These are phyloP conservation scores for Brienomyrus brachyistius DNA, from an alignment of 2,113 vertebrate genomes.

Conservation along the genomic window DNA sequence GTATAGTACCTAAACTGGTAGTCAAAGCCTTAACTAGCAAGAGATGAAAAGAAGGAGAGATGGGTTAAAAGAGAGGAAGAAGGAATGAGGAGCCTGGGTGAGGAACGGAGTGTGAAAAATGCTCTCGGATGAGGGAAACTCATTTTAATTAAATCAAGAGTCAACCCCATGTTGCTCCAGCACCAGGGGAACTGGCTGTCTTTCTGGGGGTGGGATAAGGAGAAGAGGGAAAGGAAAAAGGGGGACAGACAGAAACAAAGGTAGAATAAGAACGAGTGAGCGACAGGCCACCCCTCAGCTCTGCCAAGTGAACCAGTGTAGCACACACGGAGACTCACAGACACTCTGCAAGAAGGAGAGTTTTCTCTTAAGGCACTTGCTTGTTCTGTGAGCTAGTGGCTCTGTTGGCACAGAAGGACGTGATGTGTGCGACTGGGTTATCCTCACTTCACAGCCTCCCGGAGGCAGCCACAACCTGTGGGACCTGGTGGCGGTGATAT, in stretches of 20 bases:
- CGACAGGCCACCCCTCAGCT: background rate
- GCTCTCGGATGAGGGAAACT: too few relatives aligned
- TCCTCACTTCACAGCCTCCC: conserved; percentile 66
- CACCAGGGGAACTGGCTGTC: background rate
- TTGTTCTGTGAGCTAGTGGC: background rate
- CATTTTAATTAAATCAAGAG: too few relatives aligned
- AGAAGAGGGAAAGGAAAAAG: background rate
- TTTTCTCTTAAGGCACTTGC: background rate
- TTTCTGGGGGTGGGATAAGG: background rate
- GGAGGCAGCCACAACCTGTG: conserved; percentile 92
- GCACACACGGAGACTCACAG: background rate
- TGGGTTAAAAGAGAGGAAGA: too few relatives aligned
- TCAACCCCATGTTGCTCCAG: background rate
- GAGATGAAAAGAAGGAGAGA: too few relatives aligned
- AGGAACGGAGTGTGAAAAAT: too few relatives aligned
- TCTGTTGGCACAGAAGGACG: background rate
- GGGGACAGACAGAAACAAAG: background rate
- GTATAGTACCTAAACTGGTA: too few relatives aligned
- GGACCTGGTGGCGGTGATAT: conserved; percentile 85
- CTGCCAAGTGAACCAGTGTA: background rate
- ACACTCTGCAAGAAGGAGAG: background rate
- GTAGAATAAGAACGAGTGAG: background rate
- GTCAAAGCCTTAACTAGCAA: too few relatives aligned
- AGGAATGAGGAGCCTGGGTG: too few relatives aligned
- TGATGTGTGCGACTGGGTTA: background rate